Percentiles rank a stretch among this genome's conserved stretches.
phyloP scores from a whole-genome alignment of 2,888 invertebrate genomes.

The Lypha dubia region DNA sequence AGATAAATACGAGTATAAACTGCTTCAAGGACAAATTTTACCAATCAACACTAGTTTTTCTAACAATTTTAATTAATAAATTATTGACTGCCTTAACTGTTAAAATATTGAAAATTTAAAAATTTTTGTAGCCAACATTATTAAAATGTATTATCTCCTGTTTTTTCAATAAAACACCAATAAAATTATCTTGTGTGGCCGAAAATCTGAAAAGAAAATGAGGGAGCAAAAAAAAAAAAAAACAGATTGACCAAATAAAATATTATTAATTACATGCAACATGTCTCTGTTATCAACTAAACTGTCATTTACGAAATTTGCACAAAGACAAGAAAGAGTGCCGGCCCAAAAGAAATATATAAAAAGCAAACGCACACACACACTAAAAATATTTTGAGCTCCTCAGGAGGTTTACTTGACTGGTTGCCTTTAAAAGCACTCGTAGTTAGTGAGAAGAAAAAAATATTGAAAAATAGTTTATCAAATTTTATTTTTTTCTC shows the following conservation, averaged over 20 bases:
- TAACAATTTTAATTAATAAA: neutral
- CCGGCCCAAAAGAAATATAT: constrained; percentile 10
- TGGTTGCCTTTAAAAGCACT: neutral
- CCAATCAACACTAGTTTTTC: neutral
- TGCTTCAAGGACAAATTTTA: neutral
- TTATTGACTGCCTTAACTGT: neutral
- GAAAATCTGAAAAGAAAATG: constrained; percentile 9
- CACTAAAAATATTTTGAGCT: constrained; percentile 6
- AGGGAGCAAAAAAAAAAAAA: constrained; percentile 4
- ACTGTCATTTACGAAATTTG: constrained; percentile 63
- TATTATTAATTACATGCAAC: constrained; percentile 68
- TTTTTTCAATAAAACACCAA: neutral
- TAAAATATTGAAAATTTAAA: neutral
- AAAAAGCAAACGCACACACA: neutral
- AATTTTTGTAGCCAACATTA: neutral
- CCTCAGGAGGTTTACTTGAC: neutral
- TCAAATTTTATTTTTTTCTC: constrained; percentile 64
- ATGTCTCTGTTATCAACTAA: constrained; percentile 56
- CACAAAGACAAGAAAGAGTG: constrained; percentile 47
- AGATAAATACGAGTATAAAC: no score
- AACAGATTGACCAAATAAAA: constrained; percentile 39
- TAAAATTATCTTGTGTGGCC: constrained; percentile 46
- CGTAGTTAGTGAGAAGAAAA: constrained; percentile 5
- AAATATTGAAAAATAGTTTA: constrained; percentile 58
- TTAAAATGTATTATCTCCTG: neutral